phyloP scores from a whole-genome alignment of 2,888 invertebrate species.

The Ramazzottius varieornatus region DNA sequence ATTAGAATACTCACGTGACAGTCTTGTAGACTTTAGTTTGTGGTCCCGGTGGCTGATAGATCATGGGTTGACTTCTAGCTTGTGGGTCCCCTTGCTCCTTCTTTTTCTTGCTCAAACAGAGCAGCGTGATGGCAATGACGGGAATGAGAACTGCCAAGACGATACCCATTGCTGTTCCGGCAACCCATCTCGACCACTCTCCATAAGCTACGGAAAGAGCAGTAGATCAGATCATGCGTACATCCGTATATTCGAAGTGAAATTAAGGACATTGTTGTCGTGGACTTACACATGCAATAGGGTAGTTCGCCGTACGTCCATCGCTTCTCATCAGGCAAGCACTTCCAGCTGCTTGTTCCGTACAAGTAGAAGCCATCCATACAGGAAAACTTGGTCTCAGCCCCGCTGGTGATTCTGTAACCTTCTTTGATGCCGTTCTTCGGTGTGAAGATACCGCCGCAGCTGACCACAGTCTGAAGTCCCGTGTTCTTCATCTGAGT shows the following conservation, averaged over 20 bases:
- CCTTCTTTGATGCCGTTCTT: conserved; percentile 1
- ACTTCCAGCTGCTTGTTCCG: background rate
- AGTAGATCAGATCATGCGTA: background rate
- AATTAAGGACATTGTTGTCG: too few species aligned
- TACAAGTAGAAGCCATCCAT: conserved; percentile 1
- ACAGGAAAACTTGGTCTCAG: background rate
- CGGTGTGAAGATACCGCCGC: background rate
- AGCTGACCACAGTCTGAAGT: conserved; percentile 9
- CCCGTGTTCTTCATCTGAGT: conserved; percentile 26
- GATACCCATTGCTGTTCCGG: conserved; percentile 8
- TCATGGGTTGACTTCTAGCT: background rate
- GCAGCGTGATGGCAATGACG: conserved; percentile 6
- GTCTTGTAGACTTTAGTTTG: background rate
- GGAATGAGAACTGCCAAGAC: conserved; percentile 8
- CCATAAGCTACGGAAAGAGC: background rate
- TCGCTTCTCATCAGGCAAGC: background rate
- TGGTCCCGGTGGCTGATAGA: background rate
- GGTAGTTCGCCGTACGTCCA: conserved; percentile 2
- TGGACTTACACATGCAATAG: conserved; percentile 1
- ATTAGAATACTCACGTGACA: too few species aligned
- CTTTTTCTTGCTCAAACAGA: background rate
- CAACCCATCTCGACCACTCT: conserved; percentile 4
- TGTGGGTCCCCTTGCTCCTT: background rate
- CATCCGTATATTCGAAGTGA: background rate
- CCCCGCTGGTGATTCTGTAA: background rate